phyloP scores from a whole-genome alignment of 2,888 invertebrate genomes.

The Cheilosia soror region DNA sequence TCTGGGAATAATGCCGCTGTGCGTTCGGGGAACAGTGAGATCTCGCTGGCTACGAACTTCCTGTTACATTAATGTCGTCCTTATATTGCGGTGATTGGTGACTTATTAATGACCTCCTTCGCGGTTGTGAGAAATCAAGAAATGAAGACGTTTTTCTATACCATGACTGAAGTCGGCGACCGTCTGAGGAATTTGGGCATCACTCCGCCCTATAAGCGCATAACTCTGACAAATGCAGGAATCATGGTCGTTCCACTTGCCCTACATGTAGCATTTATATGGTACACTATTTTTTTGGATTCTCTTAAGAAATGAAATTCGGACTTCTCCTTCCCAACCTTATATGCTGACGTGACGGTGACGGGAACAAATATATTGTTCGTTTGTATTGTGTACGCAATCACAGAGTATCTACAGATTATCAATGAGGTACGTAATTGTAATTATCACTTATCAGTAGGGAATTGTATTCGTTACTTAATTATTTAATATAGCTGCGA shows the following conservation, averaged over 20 bases:
- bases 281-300: conserved; percentile 53
- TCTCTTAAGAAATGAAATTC: conserved; percentile 32
- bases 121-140: conserved; percentile 73
- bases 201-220: conserved; percentile 18
- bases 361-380: conserved; percentile 52
- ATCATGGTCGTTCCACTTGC: conserved; percentile 30
- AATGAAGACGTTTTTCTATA: conserved; percentile 58
- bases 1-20: conserved; percentile 46
- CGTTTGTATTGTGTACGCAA: conserved; percentile 36
- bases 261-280: conserved; percentile 2
- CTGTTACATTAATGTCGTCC: neutral
- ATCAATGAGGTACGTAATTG: conserved; percentile 44
- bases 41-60: conserved; percentile 45
- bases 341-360: too few species aligned
- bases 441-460: neutral
- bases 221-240: conserved; percentile 1
- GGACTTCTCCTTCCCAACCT: conserved; percentile 29
- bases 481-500: too few species aligned
- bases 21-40: conserved; percentile 11
- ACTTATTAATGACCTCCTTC: conserved; percentile 75
- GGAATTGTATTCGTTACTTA: too few species aligned
- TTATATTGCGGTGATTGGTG: conserved; percentile 77
- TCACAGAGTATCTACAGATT: conserved; percentile 18
- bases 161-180: conserved; percentile 33
- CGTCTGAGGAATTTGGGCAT: conserved; percentile 29